Conservation (phyloP, 1,140 invertebrate species). For the Drosophila santomea region DNA sequence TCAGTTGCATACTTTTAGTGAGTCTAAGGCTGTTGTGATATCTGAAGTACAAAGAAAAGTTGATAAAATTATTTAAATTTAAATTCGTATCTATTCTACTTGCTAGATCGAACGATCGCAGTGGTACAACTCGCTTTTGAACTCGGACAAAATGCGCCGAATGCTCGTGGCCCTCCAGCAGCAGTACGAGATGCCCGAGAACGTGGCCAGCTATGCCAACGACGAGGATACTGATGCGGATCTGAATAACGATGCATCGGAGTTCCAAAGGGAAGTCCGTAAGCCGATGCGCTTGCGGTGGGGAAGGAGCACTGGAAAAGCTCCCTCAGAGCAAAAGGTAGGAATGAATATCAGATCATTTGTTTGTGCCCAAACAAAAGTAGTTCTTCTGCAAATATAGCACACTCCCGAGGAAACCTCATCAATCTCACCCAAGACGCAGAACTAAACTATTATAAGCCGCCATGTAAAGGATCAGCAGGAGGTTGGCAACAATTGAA, state of each 20-base stretch:
- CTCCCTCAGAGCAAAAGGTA: conserved; percentile 58
- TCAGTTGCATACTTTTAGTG: too few relatives aligned
- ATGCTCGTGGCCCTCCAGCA: conserved; percentile 51
- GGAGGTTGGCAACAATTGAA: conserved; percentile 25
- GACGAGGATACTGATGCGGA: conserved; percentile 31
- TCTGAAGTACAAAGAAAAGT: too few relatives aligned
- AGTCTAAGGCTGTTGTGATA: too few relatives aligned
- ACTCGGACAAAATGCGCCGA: conserved; percentile 57
- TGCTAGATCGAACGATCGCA: conserved; percentile 18
- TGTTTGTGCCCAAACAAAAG: not conserved
- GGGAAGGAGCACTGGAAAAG: conserved; percentile 78
- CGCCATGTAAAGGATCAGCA: conserved; percentile 33
- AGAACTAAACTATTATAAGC: conserved; percentile 52
- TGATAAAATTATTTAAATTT: not conserved
- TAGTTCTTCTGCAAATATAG: conserved; percentile 1
- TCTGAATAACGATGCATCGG: conserved; percentile 40
- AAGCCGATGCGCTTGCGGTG: conserved; percentile 80
- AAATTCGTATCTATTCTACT: not conserved
- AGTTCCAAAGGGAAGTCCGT: conserved; percentile 73
- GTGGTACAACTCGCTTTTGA: conserved; percentile 46
- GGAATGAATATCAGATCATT: not conserved
- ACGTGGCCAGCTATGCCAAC: conserved; percentile 27
- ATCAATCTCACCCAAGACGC: conserved; percentile 49
- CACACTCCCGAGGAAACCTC: conserved; percentile 37
- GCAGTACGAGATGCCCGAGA: conserved; percentile 31